These are phyloP conservation scores for Rachycentron canadum DNA, from an alignment of 2,797 vertebrate species.

Conservation along the genomic window DNA sequence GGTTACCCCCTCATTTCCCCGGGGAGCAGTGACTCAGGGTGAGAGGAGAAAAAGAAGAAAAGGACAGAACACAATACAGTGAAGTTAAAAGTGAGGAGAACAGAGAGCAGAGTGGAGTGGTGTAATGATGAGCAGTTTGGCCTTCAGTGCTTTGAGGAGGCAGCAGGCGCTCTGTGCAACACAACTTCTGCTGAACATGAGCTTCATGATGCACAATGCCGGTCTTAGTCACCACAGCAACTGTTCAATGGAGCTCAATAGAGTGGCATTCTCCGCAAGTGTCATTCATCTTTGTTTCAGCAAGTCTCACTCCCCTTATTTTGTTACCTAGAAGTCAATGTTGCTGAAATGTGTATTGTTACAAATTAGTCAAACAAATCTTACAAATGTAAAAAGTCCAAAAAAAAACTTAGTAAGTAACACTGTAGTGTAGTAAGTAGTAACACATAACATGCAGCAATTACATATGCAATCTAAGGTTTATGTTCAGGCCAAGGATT, in stretches of 20 bases:
- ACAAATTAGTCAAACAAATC: too few relatives aligned
- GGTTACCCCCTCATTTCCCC: conserved; percentile 71
- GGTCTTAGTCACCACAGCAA: conserved; percentile 80
- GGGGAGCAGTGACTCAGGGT: conserved; percentile 77
- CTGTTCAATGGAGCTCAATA: conserved; percentile 58
- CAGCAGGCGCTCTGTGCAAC: conserved; percentile 63
- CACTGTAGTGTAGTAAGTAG: too few relatives aligned
- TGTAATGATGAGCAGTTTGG: conserved; percentile 78
- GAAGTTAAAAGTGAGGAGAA: conserved; percentile 39
- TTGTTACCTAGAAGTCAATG: conserved; percentile 9
- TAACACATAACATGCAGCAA: neutral
- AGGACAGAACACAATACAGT: conserved; percentile 60
- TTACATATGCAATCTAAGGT: neutral
- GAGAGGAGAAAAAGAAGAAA: conserved; percentile 68
- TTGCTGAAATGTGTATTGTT: neutral
- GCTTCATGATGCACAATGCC: conserved; percentile 68
- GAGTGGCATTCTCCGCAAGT: conserved; percentile 38
- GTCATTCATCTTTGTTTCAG: conserved; percentile 48
- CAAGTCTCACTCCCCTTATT: conserved; percentile 4
- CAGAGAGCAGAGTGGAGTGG: conserved; percentile 49
- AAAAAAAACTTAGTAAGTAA: too few relatives aligned
- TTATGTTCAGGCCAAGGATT: neutral
- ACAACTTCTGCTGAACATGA: conserved; percentile 67
- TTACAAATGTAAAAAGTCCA: too few relatives aligned
- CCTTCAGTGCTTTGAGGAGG: conserved; percentile 79